Evolutionary conservation across 2,113 vertebrate species (phyloP), one percentile per base, ranked within the genome.

Genomic region (Hypocryptadius cinnamomeus): DNA sequence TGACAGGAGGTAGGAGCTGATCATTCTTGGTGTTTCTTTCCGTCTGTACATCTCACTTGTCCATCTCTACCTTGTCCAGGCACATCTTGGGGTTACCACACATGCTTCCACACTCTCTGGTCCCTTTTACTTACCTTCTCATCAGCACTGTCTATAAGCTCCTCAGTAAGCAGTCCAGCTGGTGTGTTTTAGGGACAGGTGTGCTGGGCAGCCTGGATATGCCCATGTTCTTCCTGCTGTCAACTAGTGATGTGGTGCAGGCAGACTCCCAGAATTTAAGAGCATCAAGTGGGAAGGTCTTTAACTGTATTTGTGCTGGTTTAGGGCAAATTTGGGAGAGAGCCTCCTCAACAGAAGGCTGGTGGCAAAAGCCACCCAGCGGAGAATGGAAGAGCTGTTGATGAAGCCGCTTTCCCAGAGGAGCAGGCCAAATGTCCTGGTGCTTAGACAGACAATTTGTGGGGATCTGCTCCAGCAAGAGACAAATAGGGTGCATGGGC

Each of bases 101-200:
- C 0, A 0, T 12, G 22, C 42, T 63, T 53, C 28, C 17, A 19
- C 2, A 0, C 15, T 8, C 22, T 54, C 35, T 63, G 35, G 21
- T 53, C 13, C 28, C 23, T 70, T 56, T 79, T 30, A 30, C 30
- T 87, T 11, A 17, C 23, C 7, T 74, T 66, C 47, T 85, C 12
- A 7, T 37, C 31, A 6, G 0, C 16, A 39, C 30, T 3, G 27
- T 7, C 56, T 8, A 0, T 53, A 16, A 65, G 19, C 11, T 51
- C 37, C 44, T 40, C 48, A 42, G 54, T 4, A 12, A 42, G 33
- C 25, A 10, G 8, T 4, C 5, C 3, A 68, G 68, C 47, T 19
- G 50, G 3, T 19, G 22, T 23, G n/a, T 8, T 23, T 8, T 19
- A 45, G 71, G 51, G 22, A 37, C 44, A 37, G 53, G 10, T 21